These are phyloP conservation scores for Aurelia sp. DNA, from an alignment of 30 jellyfish, hydroid and myxozoan species.

Conservation along the genomic window DNA sequence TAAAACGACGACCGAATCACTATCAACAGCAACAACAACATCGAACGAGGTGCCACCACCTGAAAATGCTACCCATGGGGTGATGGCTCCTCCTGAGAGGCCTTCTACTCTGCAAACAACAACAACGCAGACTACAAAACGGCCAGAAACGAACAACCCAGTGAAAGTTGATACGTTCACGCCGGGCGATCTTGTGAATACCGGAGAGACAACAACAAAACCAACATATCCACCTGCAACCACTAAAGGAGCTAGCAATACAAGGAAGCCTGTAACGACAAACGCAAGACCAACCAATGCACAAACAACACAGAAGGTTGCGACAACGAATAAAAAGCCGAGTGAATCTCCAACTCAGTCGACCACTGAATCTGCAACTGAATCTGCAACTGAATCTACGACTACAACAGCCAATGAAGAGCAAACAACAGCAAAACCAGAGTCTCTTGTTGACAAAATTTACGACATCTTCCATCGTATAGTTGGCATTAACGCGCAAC, in stretches of 20 bases:
- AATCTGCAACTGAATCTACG: neutral
- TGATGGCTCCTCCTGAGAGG: slow-evolving; percentile 36
- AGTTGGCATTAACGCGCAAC: slow-evolving; percentile 51
- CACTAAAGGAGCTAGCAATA: neutral
- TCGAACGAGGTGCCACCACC: slow-evolving; percentile 56
- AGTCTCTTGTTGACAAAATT: slow-evolving; percentile 49
- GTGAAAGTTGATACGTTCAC: slow-evolving; percentile 12
- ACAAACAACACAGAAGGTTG: slow-evolving; percentile 14
- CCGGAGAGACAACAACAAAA: neutral
- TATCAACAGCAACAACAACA: slow-evolving; percentile 4
- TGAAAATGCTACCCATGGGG: slow-evolving; percentile 31
- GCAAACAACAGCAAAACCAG: slow-evolving; percentile 29
- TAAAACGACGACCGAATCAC: slow-evolving; percentile 3
- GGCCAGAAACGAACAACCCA: neutral
- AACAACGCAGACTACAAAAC: slow-evolving; percentile 15
- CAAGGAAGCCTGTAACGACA: neutral
- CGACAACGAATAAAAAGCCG: neutral
- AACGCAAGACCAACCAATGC: neutral
- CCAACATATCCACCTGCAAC: slow-evolving; percentile 25
- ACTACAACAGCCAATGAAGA: neutral
- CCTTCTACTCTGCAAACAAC: slow-evolving; percentile 34
- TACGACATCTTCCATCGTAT: slow-evolving; percentile 58
- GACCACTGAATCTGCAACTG: neutral
- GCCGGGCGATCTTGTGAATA: neutral
- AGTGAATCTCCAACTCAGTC: neutral